Evolutionary conservation across 2,888 invertebrate species (phyloP).

Genomic region (Julus scanicus): DNA sequence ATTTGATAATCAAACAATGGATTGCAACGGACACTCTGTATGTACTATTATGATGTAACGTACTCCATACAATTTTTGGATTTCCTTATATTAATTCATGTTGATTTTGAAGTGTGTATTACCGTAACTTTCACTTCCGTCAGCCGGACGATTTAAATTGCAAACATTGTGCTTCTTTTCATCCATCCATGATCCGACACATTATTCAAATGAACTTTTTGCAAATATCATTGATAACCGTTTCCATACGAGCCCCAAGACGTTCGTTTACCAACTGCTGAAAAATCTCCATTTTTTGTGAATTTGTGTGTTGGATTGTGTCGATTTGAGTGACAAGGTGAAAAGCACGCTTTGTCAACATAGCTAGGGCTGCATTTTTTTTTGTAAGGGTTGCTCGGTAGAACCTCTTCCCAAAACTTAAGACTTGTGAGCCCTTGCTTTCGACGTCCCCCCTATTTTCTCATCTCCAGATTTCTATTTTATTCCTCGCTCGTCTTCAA

Average conservation of each 20-base stretch:
- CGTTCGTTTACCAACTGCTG: not conserved
- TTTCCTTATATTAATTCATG: no score
- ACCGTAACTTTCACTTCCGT: no score
- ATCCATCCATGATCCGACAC: constrained; percentile 1
- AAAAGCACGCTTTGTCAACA: not conserved
- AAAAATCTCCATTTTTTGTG: not conserved
- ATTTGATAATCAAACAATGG: no score
- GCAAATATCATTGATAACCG: constrained; percentile 28
- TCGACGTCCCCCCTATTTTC: not conserved
- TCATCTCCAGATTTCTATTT: constrained; percentile 14
- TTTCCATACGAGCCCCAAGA: not conserved
- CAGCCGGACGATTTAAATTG: not conserved
- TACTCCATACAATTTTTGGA: no score
- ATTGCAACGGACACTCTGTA: no score
- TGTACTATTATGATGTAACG: no score
- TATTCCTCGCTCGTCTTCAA: constrained; percentile 11
- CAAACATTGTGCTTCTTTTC: not conserved
- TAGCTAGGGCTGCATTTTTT: not conserved
- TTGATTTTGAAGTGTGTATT: no score
- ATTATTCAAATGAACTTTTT: constrained; percentile 38
- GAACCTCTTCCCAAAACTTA: not conserved
- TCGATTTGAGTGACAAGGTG: not conserved
- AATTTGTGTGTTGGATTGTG: not conserved
- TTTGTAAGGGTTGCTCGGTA: no score
- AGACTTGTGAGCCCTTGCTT: not conserved